Evolutionary conservation across 2,797 vertebrate species (phyloP).

Genomic region (Gastrophryne carolinensis): DNA sequence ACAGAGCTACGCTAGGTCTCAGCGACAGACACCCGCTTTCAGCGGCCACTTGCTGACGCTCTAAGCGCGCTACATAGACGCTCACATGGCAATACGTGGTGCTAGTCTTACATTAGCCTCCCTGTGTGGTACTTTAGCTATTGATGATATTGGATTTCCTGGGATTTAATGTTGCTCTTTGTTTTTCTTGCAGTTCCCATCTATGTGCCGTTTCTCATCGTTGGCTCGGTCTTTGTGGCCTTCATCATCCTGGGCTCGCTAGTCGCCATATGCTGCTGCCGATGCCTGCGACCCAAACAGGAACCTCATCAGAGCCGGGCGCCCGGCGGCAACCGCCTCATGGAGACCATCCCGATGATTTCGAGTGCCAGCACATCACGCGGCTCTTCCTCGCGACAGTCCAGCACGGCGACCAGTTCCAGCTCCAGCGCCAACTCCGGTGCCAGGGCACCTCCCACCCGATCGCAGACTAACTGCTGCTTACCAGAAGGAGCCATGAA

Average conservation of each 20-base stretch:
- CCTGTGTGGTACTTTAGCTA: too few relatives aligned
- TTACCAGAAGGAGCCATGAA: slow-evolving; percentile 86
- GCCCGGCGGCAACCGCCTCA: slow-evolving; percentile 73
- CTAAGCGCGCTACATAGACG: too few relatives aligned
- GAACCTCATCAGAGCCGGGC: slow-evolving; percentile 82
- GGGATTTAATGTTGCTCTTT: slow-evolving; percentile 45
- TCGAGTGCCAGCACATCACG: slow-evolving; percentile 85
- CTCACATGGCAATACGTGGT: too few relatives aligned
- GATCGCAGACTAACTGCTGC: slow-evolving; percentile 91
- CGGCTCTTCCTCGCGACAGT: slow-evolving; percentile 93
- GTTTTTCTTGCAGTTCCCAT: slow-evolving; percentile 82
- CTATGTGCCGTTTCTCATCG: slow-evolving; percentile 96
- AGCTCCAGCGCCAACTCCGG: slow-evolving; percentile 89
- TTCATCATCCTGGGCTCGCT: slow-evolving; percentile 93
- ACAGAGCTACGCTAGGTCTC: too few relatives aligned
- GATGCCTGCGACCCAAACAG: slow-evolving; percentile 94
- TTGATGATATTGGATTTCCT: too few relatives aligned
- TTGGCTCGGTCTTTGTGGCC: slow-evolving; percentile 94
- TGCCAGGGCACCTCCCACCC: slow-evolving; percentile 74
- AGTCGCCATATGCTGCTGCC: slow-evolving; percentile 93
- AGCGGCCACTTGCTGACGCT: too few relatives aligned
- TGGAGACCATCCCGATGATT: slow-evolving; percentile 98
- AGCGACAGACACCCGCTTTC: too few relatives aligned
- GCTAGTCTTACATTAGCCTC: too few relatives aligned
- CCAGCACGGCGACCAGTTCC: slow-evolving; percentile 94